Percentiles rank a stretch among this genome's conserved stretches.
These are phyloP conservation scores for Drosophila suzukii DNA, from an alignment of 1,140 invertebrate species.

Conservation along the genomic window DNA sequence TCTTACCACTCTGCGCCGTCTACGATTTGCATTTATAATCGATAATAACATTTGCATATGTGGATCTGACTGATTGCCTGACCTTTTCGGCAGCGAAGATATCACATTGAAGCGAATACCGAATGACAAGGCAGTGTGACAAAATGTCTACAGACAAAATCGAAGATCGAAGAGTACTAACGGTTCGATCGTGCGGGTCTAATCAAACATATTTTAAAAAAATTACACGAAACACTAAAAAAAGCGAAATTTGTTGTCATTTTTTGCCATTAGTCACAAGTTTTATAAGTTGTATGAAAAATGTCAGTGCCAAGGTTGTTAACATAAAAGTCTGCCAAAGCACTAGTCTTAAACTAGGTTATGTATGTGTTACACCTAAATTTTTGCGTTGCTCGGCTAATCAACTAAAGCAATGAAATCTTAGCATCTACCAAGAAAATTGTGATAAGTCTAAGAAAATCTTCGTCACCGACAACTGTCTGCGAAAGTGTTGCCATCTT, in stretches of 20 bases:
- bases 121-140: conserved; percentile 8
- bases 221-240: background rate
- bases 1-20: conserved; percentile 16
- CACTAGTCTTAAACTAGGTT: conserved; percentile 6
- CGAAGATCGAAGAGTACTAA: too few relatives aligned
- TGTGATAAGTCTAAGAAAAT: conserved; percentile 61
- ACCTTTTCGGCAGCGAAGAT: conserved; percentile 52
- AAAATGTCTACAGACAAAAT: too few relatives aligned
- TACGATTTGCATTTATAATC: conserved; percentile 69
- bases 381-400: conserved; percentile 30
- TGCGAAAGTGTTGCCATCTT: conserved; percentile 73
- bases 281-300: conserved; percentile 5
- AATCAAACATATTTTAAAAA: background rate
- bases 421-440: conserved; percentile 42
- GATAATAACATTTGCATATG: conserved; percentile 60
- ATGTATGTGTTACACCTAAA: conserved; percentile 6
- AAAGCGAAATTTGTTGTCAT: background rate
- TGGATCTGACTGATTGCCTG: conserved; percentile 42
- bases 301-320: conserved; percentile 16
- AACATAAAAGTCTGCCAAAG: conserved; percentile 14
- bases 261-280: conserved; percentile 2
- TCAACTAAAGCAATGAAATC: conserved; percentile 32
- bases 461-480: conserved; percentile 34
- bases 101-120: conserved; percentile 4
- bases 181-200: background rate